A percentile compares a stretch with the other conserved stretches of the same genome.
These are phyloP conservation scores for Tragelaphus buxtoni DNA, from an alignment of 2,113 vertebrate species.

Conservation along the genomic window DNA sequence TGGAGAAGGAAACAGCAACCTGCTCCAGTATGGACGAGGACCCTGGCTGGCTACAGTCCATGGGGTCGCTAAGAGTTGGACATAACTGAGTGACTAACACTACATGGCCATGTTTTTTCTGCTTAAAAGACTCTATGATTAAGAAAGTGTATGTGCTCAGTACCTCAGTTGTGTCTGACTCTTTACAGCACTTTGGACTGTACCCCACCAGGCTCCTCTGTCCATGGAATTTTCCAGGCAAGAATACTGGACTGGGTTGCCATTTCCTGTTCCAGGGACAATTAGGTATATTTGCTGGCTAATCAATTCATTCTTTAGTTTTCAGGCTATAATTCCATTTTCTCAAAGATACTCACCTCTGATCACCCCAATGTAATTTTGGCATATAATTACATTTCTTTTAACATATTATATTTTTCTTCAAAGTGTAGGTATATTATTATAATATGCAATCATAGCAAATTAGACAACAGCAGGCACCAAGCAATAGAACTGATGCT, in stretches of 20 bases:
- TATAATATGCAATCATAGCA: neutral
- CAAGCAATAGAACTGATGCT: neutral
- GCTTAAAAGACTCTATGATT: neutral
- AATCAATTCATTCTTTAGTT: neutral
- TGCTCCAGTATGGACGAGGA: neutral
- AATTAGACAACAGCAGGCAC: neutral
- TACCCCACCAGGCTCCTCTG: neutral
- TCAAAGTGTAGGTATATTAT: neutral
- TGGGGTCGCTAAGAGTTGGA: neutral
- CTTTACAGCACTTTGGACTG: neutral
- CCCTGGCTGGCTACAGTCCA: neutral
- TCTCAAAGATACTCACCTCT: neutral
- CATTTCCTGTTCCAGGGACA: neutral
- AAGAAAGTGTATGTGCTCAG: neutral
- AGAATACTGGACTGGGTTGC: neutral
- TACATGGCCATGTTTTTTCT: neutral
- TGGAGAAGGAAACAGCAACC: neutral
- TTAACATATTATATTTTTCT: neutral
- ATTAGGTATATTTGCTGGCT: neutral
- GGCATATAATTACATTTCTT: neutral
- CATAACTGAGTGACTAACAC: neutral
- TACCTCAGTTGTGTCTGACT: neutral
- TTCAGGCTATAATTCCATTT: neutral
- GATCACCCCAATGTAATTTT: neutral
- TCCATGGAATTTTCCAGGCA: neutral